Evolutionary conservation across 2,797 vertebrate species (phyloP), one percentile per base, ranked within the genome.

Genomic region (Huso huso): DNA sequence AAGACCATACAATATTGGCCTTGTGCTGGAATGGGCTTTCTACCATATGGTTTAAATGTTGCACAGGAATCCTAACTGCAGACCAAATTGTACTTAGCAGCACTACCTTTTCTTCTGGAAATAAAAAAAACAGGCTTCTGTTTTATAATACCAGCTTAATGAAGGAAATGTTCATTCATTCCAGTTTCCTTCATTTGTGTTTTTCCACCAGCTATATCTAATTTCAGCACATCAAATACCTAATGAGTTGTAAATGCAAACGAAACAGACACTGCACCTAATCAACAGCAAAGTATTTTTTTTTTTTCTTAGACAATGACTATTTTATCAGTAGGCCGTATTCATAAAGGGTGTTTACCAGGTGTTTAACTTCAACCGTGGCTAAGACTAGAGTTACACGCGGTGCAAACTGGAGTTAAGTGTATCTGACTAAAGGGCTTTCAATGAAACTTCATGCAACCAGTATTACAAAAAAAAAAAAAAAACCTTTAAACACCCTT

Each of bases 21-120:
- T 58, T 58, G 55, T 58, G 55, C 55, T 58, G 55, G 1, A 58
- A n/a, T 58, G 55, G 55, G 55, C 55, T 58, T 58, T 13, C 12
- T 9, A 58, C 55, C 55, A 58, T 58, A 58, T 58, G 55, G 12
- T 58, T 58, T n/a, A n/a, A n/a, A 58, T 58, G 55, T n/a, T 58
- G 55, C 9, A n/a, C 55, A 58, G 55, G 55, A 58, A 58, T 58
- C 55, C 55, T 13, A 58, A 58, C 11, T n/a, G 11, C 9, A 10
- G 55, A 57, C 55, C 55, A 57, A 57, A n/a, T 13, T 11, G 10
- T 7, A 58, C 55, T 58, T n/a, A 11, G 55, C 55, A 58, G 6
- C 12, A 58, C 11, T 13, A 58, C 51, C 12, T 58, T 13, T 58
- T 13, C 55, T 13, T 58, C 55, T 58, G 55, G 55, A 58, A 58